Conservation (phyloP, 2,113 vertebrate genomes). For the Dromiciops gliroides region DNA sequence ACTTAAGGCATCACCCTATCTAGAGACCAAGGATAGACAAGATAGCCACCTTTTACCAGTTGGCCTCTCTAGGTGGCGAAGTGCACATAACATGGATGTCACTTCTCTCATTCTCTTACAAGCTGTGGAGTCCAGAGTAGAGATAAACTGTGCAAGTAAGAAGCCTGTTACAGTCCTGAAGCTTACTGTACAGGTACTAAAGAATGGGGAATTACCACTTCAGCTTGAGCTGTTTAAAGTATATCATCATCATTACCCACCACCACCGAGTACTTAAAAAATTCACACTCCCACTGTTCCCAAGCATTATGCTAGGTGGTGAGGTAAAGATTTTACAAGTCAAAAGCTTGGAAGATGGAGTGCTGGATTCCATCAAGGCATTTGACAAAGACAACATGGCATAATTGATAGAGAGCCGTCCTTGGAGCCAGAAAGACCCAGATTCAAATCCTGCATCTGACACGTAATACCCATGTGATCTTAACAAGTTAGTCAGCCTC, state of each 20-base stretch:
- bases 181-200: background rate
- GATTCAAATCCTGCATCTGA: background rate
- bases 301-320: background rate
- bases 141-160: background rate
- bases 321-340: background rate
- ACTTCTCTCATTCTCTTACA: background rate
- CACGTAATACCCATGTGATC: background rate
- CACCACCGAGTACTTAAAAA: background rate
- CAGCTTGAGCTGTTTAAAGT: background rate
- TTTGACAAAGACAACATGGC: background rate
- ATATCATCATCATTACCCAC: background rate
- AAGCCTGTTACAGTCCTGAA: background rate
- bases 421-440: background rate
- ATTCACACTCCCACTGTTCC: background rate
- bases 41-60: background rate
- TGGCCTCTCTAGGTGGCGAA: background rate
- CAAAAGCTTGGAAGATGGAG: background rate
- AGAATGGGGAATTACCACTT: background rate
- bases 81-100: background rate
- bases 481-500: background rate
- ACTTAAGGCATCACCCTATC: background rate
- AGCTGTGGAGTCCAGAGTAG: background rate
- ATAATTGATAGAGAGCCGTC: background rate
- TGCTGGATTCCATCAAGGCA: background rate
- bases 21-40: background rate